Evolutionary conservation across 2,113 vertebrate genomes (phyloP).

Genomic region (Chaetodon auriga): DNA sequence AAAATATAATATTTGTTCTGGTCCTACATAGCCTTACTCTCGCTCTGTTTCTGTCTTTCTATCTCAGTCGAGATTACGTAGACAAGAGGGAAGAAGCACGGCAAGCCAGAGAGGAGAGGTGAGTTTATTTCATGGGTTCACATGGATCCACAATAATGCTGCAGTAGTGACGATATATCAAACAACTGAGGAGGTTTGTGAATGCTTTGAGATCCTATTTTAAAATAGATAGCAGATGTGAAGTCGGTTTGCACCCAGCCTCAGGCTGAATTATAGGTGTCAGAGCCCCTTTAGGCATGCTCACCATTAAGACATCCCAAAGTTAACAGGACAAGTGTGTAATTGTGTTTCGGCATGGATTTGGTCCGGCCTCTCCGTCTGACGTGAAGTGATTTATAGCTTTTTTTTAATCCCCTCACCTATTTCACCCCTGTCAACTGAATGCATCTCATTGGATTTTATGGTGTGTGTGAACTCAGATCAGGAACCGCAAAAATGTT

Average conservation of each 20-base stretch:
- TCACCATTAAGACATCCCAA: conserved; percentile 64
- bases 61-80: conserved; percentile 89
- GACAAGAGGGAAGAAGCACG: conserved; percentile 94
- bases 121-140: conserved; percentile 62
- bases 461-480: neutral
- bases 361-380: conserved; percentile 29
- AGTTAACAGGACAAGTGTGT: conserved; percentile 75
- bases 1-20: neutral
- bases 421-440: conserved; percentile 20
- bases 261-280: conserved; percentile 61
- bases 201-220: conserved; percentile 41
- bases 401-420: neutral
- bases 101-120: conserved; percentile 97
- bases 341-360: conserved; percentile 71
- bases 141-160: conserved; percentile 4
- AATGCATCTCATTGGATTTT: conserved; percentile 7
- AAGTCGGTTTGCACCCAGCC: conserved; percentile 35
- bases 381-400: neutral
- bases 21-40: neutral
- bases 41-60: conserved; percentile 20
- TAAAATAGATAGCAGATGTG: conserved; percentile 69
- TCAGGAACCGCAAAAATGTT: conserved; percentile 25
- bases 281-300: conserved; percentile 54
- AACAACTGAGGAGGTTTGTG: conserved; percentile 12
- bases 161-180: conserved; percentile 30